phyloP scores from a whole-genome alignment of 2,113 vertebrate genomes.

The Maccullochella peelii region DNA sequence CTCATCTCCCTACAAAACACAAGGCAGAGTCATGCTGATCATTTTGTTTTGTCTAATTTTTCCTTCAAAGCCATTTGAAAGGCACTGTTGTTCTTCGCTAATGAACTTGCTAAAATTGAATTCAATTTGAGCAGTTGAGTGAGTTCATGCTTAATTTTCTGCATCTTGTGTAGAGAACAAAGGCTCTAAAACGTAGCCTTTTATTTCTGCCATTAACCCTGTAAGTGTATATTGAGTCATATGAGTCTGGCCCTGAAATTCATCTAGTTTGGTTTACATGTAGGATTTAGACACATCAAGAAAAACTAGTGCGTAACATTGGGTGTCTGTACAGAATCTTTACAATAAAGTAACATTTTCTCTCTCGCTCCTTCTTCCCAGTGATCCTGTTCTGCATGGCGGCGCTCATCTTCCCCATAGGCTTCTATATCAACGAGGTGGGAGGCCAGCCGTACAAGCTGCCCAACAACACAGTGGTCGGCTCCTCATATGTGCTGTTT shows the following conservation, averaged over 20 bases:
- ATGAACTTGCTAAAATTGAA: conserved; percentile 59
- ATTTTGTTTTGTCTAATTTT: conserved; percentile 45
- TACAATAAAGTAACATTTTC: conserved; percentile 17
- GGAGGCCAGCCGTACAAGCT: conserved; percentile 99
- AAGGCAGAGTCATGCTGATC: not conserved
- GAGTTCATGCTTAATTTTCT: conserved; percentile 28
- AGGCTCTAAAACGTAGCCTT: not conserved
- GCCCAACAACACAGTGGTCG: conserved; percentile 99
- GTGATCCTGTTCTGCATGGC: conserved; percentile 99
- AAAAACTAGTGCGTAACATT: not conserved
- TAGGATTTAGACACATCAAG: not conserved
- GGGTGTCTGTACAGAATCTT: not conserved
- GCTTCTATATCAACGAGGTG: conserved; percentile 95
- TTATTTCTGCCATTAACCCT: not conserved
- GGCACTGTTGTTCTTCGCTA: conserved; percentile 52
- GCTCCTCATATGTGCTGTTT: conserved; percentile 98
- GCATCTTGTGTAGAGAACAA: not conserved
- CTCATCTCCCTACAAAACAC: not conserved
- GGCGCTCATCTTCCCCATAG: conserved; percentile 94
- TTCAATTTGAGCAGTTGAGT: conserved; percentile 36
- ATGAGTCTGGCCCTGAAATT: not conserved
- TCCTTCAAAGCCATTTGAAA: conserved; percentile 47
- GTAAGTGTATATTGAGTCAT: not conserved
- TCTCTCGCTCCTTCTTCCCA: conserved; percentile 74
- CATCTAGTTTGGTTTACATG: not conserved